Conservation (phyloP, 1,140 invertebrate species). For the Drosophila nigromelanica region DNA sequence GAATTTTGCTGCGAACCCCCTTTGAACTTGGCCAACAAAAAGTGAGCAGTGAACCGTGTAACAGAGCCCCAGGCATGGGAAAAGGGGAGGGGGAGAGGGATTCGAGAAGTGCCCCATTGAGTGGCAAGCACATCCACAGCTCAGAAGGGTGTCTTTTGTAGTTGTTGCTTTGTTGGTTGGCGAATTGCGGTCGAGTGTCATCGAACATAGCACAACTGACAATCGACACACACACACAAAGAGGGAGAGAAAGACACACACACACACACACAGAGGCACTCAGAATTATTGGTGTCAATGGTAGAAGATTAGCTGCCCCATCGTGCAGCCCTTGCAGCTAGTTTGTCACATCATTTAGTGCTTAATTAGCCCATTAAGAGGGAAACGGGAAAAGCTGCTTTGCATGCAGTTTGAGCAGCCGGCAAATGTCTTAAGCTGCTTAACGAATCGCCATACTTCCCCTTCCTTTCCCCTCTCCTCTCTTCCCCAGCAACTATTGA, state of each 20-base stretch:
- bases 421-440: slow-evolving; percentile 49
- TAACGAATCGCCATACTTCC: slow-evolving; percentile 15
- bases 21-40: slow-evolving; percentile 29
- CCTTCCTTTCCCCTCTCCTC: background rate
- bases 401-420: slow-evolving; percentile 18
- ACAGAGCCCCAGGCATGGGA: slow-evolving; percentile 31
- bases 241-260: background rate
- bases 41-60: slow-evolving; percentile 47
- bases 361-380: slow-evolving; percentile 39
- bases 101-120: slow-evolving; percentile 34
- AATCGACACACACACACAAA: slow-evolving; percentile 19
- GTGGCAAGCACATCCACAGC: slow-evolving; percentile 43
- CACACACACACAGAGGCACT: slow-evolving; percentile 9
- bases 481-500: slow-evolving; percentile 18
- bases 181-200: slow-evolving; percentile 75
- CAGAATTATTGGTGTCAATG: slow-evolving; percentile 24
- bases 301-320: slow-evolving; percentile 10
- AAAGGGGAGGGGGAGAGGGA: background rate
- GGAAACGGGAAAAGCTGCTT: background rate
- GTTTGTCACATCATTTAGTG: slow-evolving; percentile 52
- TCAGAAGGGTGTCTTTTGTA: slow-evolving; percentile 18
- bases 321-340: slow-evolving; percentile 24
- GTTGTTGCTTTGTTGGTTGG: slow-evolving; percentile 34
- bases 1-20: slow-evolving; percentile 11
- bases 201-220: slow-evolving; percentile 54